Evolutionary conservation across 2,113 vertebrate genomes (phyloP).

Genomic region (Nerophis lumbriciformis): DNA sequence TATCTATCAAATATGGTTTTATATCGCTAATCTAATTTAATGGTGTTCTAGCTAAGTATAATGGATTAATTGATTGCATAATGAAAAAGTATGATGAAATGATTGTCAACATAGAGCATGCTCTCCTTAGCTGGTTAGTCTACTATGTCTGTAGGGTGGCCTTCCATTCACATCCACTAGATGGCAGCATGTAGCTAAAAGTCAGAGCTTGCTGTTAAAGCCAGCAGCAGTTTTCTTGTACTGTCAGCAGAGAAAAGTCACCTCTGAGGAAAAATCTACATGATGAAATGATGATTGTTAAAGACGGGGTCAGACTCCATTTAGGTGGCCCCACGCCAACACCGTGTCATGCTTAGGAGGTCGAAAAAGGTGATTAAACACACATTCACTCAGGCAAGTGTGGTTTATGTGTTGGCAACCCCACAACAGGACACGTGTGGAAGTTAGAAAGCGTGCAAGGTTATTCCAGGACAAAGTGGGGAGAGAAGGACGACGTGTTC

Average conservation of each 20-base stretch:
- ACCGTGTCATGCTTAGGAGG: conserved; percentile 50
- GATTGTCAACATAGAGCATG: too few species aligned
- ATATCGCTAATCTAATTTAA: too few species aligned
- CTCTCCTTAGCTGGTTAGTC: too few species aligned
- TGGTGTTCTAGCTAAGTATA: too few species aligned
- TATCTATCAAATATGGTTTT: too few species aligned
- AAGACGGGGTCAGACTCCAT: conserved; percentile 51
- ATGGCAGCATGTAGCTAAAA: conserved; percentile 39
- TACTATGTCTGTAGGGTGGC: background rate
- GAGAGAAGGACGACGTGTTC: conserved; percentile 52
- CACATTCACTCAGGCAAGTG: conserved; percentile 10
- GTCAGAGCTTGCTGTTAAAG: background rate
- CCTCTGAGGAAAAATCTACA: background rate
- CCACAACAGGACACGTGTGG: conserved; percentile 4
- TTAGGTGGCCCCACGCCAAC: conserved; percentile 42
- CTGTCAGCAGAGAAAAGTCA: background rate
- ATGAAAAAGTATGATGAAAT: too few species aligned
- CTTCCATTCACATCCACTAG: conserved; percentile 46
- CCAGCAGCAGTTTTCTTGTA: background rate
- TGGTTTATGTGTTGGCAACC: background rate
- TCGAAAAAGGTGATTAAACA: conserved; percentile 8
- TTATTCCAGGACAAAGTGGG: conserved; percentile 4
- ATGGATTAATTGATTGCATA: too few species aligned
- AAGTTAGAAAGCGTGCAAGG: conserved; percentile 40
- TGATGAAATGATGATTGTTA: conserved; percentile 32